Evolutionary conservation across 2,888 invertebrate species (phyloP), one percentile per base, ranked within the genome.

Genomic region (Mellilla xanthometata): DNA sequence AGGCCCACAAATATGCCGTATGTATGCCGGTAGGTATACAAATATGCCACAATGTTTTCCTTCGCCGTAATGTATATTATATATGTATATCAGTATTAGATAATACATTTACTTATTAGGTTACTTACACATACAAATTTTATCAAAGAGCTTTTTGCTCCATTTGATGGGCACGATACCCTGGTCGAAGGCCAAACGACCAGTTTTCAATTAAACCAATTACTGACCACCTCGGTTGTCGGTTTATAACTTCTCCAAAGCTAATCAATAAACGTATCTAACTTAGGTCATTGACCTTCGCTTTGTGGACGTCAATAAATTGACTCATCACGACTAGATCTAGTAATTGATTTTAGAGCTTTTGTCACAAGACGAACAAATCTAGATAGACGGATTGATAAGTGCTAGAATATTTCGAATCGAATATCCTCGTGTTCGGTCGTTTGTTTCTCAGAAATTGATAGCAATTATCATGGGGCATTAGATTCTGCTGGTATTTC

Each of bases 251-350:
- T 11, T 12, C 12, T 40, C 24, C 12, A 24, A 23, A 26, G 12
- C 34, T 6, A 32, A 23, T 31, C 39, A 35, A 46, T 36, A 40
- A 40, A 40, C 29, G 28, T 41, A 39, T 39, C 12, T 39, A 40
- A 32, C 30, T 27, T 30, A 51, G 54, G 42, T 12, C 46, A 12
- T 27, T 38, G 49, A 52, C 49, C 54, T 47, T 35, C 13, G 22
- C 36, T 47, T 36, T 28, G 12, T 35, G 26, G 26, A 27, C 9
- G 11, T 8, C 11, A 13, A 15, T 1, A 26, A 13, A 44, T 49
- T 39, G 40, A 39, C 19, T 47, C 45, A 42, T 49, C 49, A 51
- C 54, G 47, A 51, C 41, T 44, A 29, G 22, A 46, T 45, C 35
- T 40, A 40, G 35, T 40, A 11, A 30, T 31, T 36, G 24, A 23